These are phyloP conservation scores for Rhimphoctona megacephalus DNA, from an alignment of 2,888 invertebrate genomes.

Conservation along the genomic window DNA sequence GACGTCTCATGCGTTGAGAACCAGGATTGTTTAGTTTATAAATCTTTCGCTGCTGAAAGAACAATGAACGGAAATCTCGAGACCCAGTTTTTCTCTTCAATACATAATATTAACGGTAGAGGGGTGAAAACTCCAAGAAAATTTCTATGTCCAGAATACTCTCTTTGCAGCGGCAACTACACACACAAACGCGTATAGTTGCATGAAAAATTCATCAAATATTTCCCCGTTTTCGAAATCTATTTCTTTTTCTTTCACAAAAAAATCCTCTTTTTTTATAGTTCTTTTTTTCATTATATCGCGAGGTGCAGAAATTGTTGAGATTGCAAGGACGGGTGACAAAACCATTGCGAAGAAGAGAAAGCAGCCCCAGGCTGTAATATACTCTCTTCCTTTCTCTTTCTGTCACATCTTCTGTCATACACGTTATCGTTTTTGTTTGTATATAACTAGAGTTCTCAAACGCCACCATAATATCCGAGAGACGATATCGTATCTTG, in stretches of 20 bases:
- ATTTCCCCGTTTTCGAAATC: conserved; percentile 29
- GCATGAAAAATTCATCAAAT: conserved; percentile 36
- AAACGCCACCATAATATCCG: conserved; percentile 41
- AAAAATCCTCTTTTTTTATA: conserved; percentile 14
- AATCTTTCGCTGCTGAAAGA: neutral
- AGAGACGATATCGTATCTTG: conserved; percentile 32
- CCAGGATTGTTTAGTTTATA: neutral
- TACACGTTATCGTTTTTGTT: conserved; percentile 22
- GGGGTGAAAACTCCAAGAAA: conserved; percentile 4
- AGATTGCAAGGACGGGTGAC: conserved; percentile 51
- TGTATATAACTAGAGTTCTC: conserved; percentile 6
- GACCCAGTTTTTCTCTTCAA: conserved; percentile 41
- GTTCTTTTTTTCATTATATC: conserved; percentile 35
- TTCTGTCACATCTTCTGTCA: conserved; percentile 25
- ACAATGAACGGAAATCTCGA: conserved; percentile 46
- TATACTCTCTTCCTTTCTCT: conserved; percentile 39
- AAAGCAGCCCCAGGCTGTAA: conserved; percentile 62
- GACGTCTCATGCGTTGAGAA: neutral
- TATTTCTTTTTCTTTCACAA: neutral
- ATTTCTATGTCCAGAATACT: conserved; percentile 13
- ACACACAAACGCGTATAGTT: neutral
- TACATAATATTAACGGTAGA: neutral
- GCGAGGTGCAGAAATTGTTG: conserved; percentile 56
- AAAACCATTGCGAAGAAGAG: conserved; percentile 52
- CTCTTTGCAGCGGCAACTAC: neutral